Percentiles rank a stretch among this genome's conserved stretches.
Conservation (phyloP, 2,888 invertebrate species). For the Plebejus argus region DNA sequence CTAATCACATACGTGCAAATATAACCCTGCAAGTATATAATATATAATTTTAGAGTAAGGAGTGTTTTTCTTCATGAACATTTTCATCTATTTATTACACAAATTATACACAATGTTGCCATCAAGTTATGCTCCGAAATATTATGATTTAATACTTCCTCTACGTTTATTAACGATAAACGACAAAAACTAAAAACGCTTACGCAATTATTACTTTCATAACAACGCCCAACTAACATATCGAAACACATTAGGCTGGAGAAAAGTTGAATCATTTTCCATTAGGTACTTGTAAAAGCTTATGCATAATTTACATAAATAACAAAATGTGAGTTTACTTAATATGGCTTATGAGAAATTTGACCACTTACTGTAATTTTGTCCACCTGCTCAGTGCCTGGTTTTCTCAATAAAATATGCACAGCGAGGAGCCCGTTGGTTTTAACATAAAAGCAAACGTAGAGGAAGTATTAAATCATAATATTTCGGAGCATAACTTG, state of each 20-base stretch:
- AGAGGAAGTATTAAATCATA: constrained; percentile 11
- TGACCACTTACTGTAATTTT: constrained; percentile 29
- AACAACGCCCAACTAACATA: background rate
- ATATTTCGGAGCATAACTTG: background rate
- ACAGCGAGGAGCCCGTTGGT: constrained; percentile 13
- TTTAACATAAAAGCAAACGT: constrained; percentile 21
- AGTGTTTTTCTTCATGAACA: background rate
- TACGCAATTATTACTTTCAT: background rate
- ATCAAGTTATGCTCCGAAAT: background rate
- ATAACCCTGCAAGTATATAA: background rate
- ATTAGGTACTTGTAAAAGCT: background rate
- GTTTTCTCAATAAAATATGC: constrained; percentile 29
- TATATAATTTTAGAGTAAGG: background rate
- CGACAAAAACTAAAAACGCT: background rate
- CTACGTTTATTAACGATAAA: too few species aligned
- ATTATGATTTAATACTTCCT: constrained; percentile 14
- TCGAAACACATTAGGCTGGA: background rate
- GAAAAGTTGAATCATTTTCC: constrained; percentile 11
- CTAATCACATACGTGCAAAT: too few species aligned
- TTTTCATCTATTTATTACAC: background rate
- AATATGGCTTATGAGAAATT: constrained; percentile 17
- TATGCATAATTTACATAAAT: constrained; percentile 26
- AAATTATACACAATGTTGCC: background rate
- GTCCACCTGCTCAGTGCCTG: constrained; percentile 27
- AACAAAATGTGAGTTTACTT: constrained; percentile 28